Base-by-base conservation (phyloP, 2,113 vertebrate genomes). In the Rhea pennata region DNA sequence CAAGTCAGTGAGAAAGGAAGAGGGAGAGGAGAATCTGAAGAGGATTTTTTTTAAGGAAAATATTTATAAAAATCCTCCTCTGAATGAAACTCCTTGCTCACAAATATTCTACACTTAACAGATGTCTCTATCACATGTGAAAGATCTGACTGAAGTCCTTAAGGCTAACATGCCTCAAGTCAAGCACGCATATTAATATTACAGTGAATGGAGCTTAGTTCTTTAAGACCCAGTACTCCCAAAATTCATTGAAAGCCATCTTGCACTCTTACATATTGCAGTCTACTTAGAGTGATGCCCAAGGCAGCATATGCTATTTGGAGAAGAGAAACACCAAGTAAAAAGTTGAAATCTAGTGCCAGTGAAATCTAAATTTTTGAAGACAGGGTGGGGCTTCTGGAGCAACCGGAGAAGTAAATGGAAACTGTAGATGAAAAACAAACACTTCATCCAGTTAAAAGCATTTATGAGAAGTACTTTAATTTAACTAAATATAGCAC, bases 301-400 rank as follows among this genome's bases (percentile, higher is more conserved):
- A 10, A 50, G 24, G 56, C 16, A 67, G 6, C 4, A 1, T 66
- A 29, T 76, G 14, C 26, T 83, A 39, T 90, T 44, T 65, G 12
- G 26, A 40, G 50, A 92, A 74, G 22, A 92, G 29, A 85, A 90
- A 83, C 5, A 84, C 8, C 22, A 80, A 61, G 13, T 58, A 23
- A 92, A 58, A 88, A 62, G 66, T 1, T 83, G n/a, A 92, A 92
- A 84, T 39, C 59, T 24, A 65, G 4, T 71, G 42, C 62, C 56
- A 86, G 24, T 74, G 67, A 95, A 90, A 84, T 54, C 54, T 83
- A 61, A 66, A 10, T 24, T 76, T 95, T 95, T 87, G 61, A 87
- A 54, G 17, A 6, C 26, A 1, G 4, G 10, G 6, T 62, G 20
- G 24, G 53, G 53, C 2, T 92, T 87, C 48, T 82, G 40, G 5